Evolutionary conservation across 1,140 invertebrate genomes (phyloP).

Genomic region (Drosophila ironensis): DNA sequence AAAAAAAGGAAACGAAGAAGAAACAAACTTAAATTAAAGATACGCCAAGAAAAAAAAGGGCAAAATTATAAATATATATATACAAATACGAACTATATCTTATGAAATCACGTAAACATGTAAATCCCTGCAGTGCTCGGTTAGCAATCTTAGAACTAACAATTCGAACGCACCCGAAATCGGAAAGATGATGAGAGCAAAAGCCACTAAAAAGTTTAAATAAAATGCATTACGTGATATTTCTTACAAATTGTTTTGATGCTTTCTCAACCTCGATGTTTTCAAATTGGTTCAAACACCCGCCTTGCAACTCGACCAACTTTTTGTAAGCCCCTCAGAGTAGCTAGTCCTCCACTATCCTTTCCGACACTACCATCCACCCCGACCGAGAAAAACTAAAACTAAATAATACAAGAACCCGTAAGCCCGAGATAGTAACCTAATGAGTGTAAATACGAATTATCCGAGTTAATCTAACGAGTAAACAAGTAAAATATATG

Average conservation of each 20-base stretch:
- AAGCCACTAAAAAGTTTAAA: conserved; percentile 58
- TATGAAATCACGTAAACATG: conserved; percentile 54
- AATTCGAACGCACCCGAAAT: conserved; percentile 25
- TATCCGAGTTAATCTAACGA: conserved; percentile 36
- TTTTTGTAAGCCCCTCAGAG: conserved; percentile 41
- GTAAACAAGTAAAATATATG: conserved; percentile 47
- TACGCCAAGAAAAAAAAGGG: conserved; percentile 51
- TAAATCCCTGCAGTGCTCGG: conserved; percentile 34
- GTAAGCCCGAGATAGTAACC: conserved; percentile 20
- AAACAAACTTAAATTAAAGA: conserved; percentile 46
- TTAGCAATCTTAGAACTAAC: conserved; percentile 24
- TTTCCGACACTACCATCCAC: neutral
- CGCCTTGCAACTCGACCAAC: conserved; percentile 67
- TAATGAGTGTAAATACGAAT: conserved; percentile 59
- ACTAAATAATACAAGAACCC: neutral
- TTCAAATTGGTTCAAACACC: conserved; percentile 4
- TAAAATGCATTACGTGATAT: conserved; percentile 78
- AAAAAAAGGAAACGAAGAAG: conserved; percentile 17
- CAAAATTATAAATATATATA: conserved; percentile 34
- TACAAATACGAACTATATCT: conserved; percentile 27
- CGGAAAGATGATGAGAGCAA: conserved; percentile 41
- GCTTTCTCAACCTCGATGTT: conserved; percentile 3
- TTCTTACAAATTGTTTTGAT: conserved; percentile 71
- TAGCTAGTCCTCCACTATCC: conserved; percentile 6
- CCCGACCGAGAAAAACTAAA: conserved; percentile 8